Conservation (phyloP, 2,888 invertebrate species). For the Fragum sueziense region DNA sequence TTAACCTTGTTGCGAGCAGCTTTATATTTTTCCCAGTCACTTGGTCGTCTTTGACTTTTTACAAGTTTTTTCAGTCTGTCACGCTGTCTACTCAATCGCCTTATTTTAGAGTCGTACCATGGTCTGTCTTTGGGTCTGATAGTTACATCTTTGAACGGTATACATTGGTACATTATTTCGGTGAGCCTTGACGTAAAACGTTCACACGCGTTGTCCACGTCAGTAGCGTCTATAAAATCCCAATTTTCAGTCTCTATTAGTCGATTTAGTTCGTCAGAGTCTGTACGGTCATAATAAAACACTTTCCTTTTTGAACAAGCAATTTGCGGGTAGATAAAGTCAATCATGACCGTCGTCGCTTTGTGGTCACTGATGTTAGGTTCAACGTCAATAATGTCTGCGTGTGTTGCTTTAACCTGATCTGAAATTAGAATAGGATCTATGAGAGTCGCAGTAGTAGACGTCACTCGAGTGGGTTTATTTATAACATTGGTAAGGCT, state of each 20-base stretch:
- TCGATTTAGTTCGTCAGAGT: not conserved
- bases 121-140: conserved; percentile 26
- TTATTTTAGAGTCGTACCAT: conserved; percentile 35
- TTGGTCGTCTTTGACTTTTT: conserved; percentile 1
- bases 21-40: conserved; percentile 14
- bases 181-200: not conserved
- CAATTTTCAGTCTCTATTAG: not conserved
- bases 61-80: conserved; percentile 30
- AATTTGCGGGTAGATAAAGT: not conserved
- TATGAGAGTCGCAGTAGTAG: not conserved
- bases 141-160: conserved; percentile 32
- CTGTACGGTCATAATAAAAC: not conserved
- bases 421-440: conserved; percentile 12
- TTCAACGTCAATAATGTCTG: not conserved
- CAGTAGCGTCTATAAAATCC: not conserved
- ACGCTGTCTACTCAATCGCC: conserved; percentile 17
- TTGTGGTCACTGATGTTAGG: conserved; percentile 8
- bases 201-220: not conserved
- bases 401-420: not conserved
- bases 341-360: not conserved
- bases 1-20: conserved; percentile 31
- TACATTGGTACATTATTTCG: conserved; percentile 22
- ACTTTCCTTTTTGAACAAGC: not conserved
- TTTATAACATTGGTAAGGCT: not conserved
- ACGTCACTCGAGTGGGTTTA: conserved; percentile 1